Conservation (phyloP, 1,140 invertebrate species). For the Drosophila biarmipes region DNA sequence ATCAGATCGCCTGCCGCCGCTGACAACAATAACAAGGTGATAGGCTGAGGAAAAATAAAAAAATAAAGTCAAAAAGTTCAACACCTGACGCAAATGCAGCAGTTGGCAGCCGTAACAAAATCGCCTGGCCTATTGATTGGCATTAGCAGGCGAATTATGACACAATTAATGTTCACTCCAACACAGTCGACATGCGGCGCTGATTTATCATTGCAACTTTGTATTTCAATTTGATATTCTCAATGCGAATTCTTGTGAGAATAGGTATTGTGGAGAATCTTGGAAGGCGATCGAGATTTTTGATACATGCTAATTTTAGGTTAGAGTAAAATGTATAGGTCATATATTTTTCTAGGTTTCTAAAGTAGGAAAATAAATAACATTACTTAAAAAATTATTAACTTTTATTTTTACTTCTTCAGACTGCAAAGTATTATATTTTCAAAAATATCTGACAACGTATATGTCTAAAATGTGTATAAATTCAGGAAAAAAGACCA, state of each 20-base stretch:
- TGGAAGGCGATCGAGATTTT: constrained; percentile 23
- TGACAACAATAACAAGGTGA: constrained; percentile 40
- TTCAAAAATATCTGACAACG: too few species aligned
- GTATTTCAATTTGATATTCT: constrained; percentile 1
- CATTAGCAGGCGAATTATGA: constrained; percentile 46
- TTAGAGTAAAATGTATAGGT: background rate
- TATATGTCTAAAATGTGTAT: too few species aligned
- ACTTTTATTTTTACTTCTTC: too few species aligned
- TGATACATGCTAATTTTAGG: background rate
- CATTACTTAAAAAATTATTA: too few species aligned
- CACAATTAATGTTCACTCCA: constrained; percentile 29
- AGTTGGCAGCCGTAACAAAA: constrained; percentile 10
- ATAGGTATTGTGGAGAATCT: background rate
- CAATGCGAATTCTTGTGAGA: constrained; percentile 25
- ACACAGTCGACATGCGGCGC: constrained; percentile 7
- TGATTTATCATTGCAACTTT: constrained; percentile 26
- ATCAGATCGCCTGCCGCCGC: constrained; percentile 33
- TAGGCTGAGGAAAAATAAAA: constrained; percentile 2
- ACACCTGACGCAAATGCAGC: constrained; percentile 13
- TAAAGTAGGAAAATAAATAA: too few species aligned
- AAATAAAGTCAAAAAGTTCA: background rate
- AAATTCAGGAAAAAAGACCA: too few species aligned
- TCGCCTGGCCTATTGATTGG: constrained; percentile 29
- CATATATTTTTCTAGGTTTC: background rate
- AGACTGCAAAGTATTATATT: too few species aligned